phyloP scores from a whole-genome alignment of 64 coral and sea anemone species.

The Cladopsammia gracilis region DNA sequence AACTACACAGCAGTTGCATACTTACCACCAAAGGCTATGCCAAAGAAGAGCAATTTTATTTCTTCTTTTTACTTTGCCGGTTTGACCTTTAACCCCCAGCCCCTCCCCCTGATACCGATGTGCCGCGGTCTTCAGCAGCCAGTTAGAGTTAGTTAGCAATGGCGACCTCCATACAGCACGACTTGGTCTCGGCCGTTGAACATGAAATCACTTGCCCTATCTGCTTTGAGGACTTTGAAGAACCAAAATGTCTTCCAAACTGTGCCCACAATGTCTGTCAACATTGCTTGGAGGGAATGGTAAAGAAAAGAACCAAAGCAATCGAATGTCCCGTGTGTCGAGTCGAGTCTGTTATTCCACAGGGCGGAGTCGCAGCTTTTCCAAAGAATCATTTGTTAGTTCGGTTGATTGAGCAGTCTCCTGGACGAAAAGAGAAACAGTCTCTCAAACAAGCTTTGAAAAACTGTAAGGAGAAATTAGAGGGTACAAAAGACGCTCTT shows the following conservation, averaged over 20 bases:
- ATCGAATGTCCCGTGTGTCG: conserved; percentile 89
- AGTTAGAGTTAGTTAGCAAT: not conserved
- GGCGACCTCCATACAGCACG: not conserved
- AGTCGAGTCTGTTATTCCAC: conserved; percentile 55
- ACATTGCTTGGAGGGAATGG: conserved; percentile 66
- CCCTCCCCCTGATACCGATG: no score
- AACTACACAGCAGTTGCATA: no score
- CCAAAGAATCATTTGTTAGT: conserved; percentile 85
- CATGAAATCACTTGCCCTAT: conserved; percentile 87
- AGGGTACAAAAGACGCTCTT: conserved; percentile 27
- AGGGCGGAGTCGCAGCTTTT: conserved; percentile 62
- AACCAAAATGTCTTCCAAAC: conserved; percentile 79
- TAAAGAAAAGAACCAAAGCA: conserved; percentile 15
- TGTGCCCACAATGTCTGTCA: conserved; percentile 87
- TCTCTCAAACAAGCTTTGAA: conserved; percentile 77
- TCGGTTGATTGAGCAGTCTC: conserved; percentile 70
- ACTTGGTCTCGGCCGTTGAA: conserved; percentile 30
- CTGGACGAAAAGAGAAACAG: conserved; percentile 80
- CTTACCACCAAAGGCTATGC: no score
- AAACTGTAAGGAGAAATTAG: conserved; percentile 22
- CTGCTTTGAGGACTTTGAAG: conserved; percentile 80
- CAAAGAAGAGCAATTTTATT: no score
- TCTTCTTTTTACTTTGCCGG: no score
- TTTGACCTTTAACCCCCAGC: no score
- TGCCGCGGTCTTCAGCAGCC: no score